Percentiles rank a stretch among this genome's conserved stretches.
phyloP scores from a whole-genome alignment of 2,113 vertebrate species.

The Oxygymnocypris stewartii region DNA sequence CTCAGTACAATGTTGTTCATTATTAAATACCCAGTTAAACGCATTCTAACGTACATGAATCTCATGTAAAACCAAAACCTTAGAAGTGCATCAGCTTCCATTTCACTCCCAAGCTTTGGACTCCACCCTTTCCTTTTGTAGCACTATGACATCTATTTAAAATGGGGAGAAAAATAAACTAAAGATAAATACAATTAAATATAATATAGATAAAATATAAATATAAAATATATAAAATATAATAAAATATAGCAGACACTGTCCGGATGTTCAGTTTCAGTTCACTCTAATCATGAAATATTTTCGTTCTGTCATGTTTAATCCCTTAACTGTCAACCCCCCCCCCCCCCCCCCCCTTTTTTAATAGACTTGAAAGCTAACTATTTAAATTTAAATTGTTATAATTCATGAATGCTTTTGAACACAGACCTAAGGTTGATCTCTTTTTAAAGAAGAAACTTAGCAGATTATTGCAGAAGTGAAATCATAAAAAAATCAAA shows the following conservation, averaged over 20 bases:
- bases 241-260: not conserved
- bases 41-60: not conserved
- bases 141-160: not conserved
- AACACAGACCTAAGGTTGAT: too few relatives aligned
- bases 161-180: too few relatives aligned
- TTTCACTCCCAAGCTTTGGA: not conserved
- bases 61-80: not conserved
- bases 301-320: constrained; percentile 10
- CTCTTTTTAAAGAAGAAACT: too few relatives aligned
- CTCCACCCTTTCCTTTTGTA: not conserved
- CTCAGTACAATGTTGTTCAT: not conserved
- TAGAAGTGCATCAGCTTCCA: not conserved
- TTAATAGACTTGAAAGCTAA: too few relatives aligned
- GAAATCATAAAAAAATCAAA: too few relatives aligned
- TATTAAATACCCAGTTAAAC: not conserved
- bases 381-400: too few relatives aligned
- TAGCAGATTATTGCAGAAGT: too few relatives aligned
- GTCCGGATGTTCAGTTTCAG: not conserved
- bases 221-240: too few relatives aligned
- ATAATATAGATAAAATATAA: too few relatives aligned
- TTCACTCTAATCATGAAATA: not conserved
- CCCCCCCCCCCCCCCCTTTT: too few relatives aligned
- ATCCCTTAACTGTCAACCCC: too few relatives aligned
- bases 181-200: constrained; percentile 13
- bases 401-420: too few relatives aligned